Evolutionary conservation across 2,888 invertebrate species (phyloP).

Genomic region (Cinara cedri): DNA sequence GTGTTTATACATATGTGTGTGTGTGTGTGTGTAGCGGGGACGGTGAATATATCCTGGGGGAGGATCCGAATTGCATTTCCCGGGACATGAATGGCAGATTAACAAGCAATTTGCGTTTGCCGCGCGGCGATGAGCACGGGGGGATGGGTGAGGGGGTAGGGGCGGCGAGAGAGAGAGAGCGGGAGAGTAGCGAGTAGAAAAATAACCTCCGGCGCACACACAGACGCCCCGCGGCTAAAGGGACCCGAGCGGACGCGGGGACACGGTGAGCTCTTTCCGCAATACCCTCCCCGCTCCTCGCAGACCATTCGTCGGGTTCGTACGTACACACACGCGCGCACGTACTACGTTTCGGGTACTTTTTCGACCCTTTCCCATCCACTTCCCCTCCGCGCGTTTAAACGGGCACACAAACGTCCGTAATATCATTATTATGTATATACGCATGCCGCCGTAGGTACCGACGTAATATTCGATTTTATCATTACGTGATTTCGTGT

Average conservation of each 20-base stretch:
- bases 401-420: too few species aligned
- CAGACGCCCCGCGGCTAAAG: conserved; percentile 30
- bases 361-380: background rate
- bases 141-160: too few species aligned
- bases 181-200: conserved; percentile 24
- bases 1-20: too few species aligned
- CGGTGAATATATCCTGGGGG: conserved; percentile 55
- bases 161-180: background rate
- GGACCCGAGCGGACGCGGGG: conserved; percentile 25
- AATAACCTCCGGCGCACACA: conserved; percentile 53
- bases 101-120: conserved; percentile 58
- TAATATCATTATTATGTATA: too few species aligned
- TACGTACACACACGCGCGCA: background rate
- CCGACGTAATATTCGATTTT: too few species aligned
- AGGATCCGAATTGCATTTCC: conserved; percentile 56
- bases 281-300: background rate
- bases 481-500: too few species aligned
- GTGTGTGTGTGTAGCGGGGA: too few species aligned
- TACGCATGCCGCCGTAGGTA: too few species aligned
- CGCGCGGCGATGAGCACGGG: conserved; percentile 45
- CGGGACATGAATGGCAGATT: conserved; percentile 56
- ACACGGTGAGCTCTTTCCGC: conserved; percentile 18
- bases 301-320: too few species aligned
- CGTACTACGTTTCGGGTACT: background rate
- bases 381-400: too few species aligned